Evolutionary conservation across 2,888 invertebrate species (phyloP), one percentile per base, ranked within the genome.

Genomic region (Podotricha telesiphe): DNA sequence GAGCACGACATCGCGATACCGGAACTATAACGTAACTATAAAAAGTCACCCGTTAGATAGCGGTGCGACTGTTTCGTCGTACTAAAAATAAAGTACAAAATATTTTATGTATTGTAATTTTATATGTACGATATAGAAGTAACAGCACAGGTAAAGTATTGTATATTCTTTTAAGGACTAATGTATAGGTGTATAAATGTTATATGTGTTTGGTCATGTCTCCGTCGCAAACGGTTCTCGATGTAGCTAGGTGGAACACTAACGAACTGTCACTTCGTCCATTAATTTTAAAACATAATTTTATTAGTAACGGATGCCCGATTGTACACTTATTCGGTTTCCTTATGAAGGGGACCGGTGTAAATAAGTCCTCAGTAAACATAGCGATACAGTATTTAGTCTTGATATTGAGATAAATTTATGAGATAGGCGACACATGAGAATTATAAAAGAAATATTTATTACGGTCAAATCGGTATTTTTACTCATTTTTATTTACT

Each of bases 201-300:
- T 82, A 82, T 86, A 86, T 88, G 84, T 85, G 84, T 85, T 91
- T 89, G 88, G 88, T 89, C 88, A 91, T 85, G 86, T 89, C 89
- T 92, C 92, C 92, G 92, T 92, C 92, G 90, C 88, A 90, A 89
- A 86, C 87, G 86, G 88, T 91, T 90, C 88, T 90, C 85, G 86
- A 87, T 86, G 87, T 87, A 87, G 86, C 88, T 88, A 88, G 86
- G 88, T 89, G 87, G 86, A 89, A 88, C 89, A 91, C 89, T 91
- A 91, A 91, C 92, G 92, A 93, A 92, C 90, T 90, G 85, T 88
- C 86, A 92, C 89, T 93, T 91, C 93, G 93, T 93, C 93, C 93
- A 93, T 91, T 92, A 92, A 90, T 90, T 91, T 91, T 88, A 91
- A 90, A 85, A 86, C 84, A 89, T 89, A 89, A 89, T 88, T 91